phyloP scores from a whole-genome alignment of 2,888 invertebrate species.

The Tinea semifulvella region DNA sequence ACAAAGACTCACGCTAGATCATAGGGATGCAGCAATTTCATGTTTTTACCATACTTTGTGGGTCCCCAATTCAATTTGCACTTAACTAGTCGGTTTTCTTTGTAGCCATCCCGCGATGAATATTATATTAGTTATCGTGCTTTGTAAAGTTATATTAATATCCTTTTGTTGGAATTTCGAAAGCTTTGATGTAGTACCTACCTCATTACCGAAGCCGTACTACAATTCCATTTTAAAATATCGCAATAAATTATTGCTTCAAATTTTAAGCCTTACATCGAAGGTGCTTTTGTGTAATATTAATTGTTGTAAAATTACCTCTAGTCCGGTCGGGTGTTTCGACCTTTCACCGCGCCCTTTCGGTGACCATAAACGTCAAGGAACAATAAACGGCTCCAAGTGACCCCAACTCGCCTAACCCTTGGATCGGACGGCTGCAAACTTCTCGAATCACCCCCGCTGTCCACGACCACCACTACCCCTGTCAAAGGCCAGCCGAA shows the following conservation, averaged over 20 bases:
- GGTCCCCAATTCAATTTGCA: conserved; percentile 16
- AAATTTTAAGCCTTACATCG: neutral
- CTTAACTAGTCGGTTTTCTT: conserved; percentile 8
- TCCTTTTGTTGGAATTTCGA: neutral
- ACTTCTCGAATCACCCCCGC: conserved; percentile 49
- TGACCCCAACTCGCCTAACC: conserved; percentile 31
- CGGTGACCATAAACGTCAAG: conserved; percentile 60
- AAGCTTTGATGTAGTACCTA: no score
- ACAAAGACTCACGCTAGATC: conserved; percentile 39
- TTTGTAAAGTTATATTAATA: neutral
- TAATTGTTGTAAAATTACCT: conserved; percentile 49
- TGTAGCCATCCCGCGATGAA: conserved; percentile 5
- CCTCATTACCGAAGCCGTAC: no score
- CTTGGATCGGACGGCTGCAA: conserved; percentile 38
- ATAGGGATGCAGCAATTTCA: conserved; percentile 13
- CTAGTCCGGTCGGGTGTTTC: conserved; percentile 31
- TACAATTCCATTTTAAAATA: neutral
- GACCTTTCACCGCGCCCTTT: conserved; percentile 55
- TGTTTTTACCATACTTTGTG: conserved; percentile 11
- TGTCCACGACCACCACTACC: conserved; percentile 56
- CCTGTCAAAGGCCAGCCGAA: conserved; percentile 57
- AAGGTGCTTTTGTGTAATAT: conserved; percentile 27
- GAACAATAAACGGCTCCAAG: conserved; percentile 56
- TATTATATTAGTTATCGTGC: neutral
- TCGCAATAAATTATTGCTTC: neutral